Evolutionary conservation across 2,113 vertebrate genomes (phyloP), one percentile per base, ranked within the genome.

Genomic region (Triplophysa siluroides): DNA sequence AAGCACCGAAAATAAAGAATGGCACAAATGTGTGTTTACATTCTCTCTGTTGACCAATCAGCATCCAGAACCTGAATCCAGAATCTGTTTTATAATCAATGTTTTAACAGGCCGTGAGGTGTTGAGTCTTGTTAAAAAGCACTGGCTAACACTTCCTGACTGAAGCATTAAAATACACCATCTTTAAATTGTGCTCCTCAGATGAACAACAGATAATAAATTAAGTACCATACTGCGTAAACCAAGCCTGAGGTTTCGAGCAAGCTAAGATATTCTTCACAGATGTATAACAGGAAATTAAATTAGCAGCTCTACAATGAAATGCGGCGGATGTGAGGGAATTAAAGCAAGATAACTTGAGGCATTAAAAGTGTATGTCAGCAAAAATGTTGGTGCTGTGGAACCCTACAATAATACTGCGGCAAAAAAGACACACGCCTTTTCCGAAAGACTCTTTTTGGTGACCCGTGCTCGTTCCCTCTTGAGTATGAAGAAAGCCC

Each of bases 121-220:
- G 83, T 83, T 81, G 81, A 81, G 76, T 82, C 85, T 86, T 81
- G 74, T 86, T 85, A 87, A 89, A 75, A 90, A 88, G 80, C 90
- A 87, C 81, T 80, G 78, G 81, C 76, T 83, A 87, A 87, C 82
- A 85, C 89, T 81, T 72, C 76, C 21, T 63, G n/a, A 50, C 50
- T 41, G 41, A 83, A 66, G 69, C 58, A 64, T 41, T 66, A 33
- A 65, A 77, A 80, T n/a, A 33, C 26, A 78, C 67, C 54, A 77
- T 83, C 88, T 85, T 66, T 83, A 84, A 76, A 83, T 71, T 82
- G 81, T 78, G 87, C 87, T 76, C 66, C 47, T 26, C 78, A 87
- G 88, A 86, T 82, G 82, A 80, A 91, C 88, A 88, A 89, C 84
- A 81, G 82, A 88, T 89, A 83, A 91, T 86, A 85, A 89, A 89